These are phyloP conservation scores for Apis cerana DNA, from an alignment of 1,140 invertebrate species.

Conservation along the genomic window DNA sequence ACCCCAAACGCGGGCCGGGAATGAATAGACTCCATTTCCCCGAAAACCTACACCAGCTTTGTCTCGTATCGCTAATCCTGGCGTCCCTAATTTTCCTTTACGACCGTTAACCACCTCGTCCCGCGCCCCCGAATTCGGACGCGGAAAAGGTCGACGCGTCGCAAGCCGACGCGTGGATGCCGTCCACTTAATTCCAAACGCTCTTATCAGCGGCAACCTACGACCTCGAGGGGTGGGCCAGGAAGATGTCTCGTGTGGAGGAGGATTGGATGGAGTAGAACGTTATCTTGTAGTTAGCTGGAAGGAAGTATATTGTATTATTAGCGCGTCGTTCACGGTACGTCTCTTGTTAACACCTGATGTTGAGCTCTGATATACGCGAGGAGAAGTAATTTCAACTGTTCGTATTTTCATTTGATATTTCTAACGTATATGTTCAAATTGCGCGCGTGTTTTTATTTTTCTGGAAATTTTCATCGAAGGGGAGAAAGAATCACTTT, in stretches of 20 bases:
- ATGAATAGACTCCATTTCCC: slow-evolving; percentile 46
- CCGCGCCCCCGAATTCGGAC: neutral
- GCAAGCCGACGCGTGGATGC: neutral
- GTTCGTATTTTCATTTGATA: too few relatives aligned
- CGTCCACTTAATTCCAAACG: slow-evolving; percentile 56
- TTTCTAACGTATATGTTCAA: too few relatives aligned
- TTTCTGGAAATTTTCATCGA: too few relatives aligned
- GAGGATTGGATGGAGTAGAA: neutral
- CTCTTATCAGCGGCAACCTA: slow-evolving; percentile 64
- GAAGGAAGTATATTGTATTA: too few relatives aligned
- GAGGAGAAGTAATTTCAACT: too few relatives aligned
- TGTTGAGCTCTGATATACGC: too few relatives aligned
- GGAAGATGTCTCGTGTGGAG: neutral
- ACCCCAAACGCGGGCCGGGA: neutral
- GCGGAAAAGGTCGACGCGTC: neutral
- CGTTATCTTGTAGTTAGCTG: too few relatives aligned
- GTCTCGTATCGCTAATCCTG: slow-evolving; percentile 56
- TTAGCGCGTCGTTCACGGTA: too few relatives aligned
- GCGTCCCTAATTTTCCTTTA: slow-evolving; percentile 57
- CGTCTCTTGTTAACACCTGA: too few relatives aligned
- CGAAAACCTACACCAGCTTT: slow-evolving; percentile 14
- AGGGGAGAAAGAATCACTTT: too few relatives aligned
- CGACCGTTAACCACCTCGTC: slow-evolving; percentile 58
- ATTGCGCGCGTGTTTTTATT: too few relatives aligned
- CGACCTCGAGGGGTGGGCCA: slow-evolving; percentile 35